These are phyloP conservation scores for Melinaea marsaeus DNA, from an alignment of 2,888 invertebrate species.

Conservation along the genomic window DNA sequence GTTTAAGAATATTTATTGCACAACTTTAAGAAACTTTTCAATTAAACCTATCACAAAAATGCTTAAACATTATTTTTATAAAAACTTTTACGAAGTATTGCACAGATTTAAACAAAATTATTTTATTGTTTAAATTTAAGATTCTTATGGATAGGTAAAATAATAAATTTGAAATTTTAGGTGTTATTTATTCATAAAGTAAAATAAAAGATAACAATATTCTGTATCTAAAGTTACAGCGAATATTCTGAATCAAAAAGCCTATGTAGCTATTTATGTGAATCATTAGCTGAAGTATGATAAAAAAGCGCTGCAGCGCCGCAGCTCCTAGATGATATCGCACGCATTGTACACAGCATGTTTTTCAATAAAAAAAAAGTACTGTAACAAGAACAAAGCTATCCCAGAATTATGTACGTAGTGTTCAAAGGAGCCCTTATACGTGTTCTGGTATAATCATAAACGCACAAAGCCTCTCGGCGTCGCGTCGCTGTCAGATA, in stretches of 20 bases:
- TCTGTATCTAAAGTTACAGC: not conserved
- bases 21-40: too few species aligned
- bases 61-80: too few species aligned
- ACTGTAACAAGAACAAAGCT: conserved; percentile 63
- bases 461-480: conserved; percentile 76
- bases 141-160: not conserved
- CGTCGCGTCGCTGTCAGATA: conserved; percentile 73
- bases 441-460: conserved; percentile 76
- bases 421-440: conserved; percentile 73
- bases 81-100: too few species aligned
- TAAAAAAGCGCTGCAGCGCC: conserved; percentile 11
- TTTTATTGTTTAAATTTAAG: too few species aligned
- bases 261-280: conserved; percentile 5
- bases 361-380: conserved; percentile 46
- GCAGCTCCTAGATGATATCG: conserved; percentile 23
- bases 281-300: conserved; percentile 14
- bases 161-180: not conserved
- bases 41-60: too few species aligned
- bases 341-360: conserved; percentile 31
- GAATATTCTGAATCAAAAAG: not conserved
- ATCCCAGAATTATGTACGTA: conserved; percentile 57
- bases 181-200: too few species aligned
- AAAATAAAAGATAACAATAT: too few species aligned
- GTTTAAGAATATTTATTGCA: too few species aligned
- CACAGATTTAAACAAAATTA: too few species aligned